Conservation (phyloP, 2,113 vertebrate genomes). For the Noturus placidus region DNA sequence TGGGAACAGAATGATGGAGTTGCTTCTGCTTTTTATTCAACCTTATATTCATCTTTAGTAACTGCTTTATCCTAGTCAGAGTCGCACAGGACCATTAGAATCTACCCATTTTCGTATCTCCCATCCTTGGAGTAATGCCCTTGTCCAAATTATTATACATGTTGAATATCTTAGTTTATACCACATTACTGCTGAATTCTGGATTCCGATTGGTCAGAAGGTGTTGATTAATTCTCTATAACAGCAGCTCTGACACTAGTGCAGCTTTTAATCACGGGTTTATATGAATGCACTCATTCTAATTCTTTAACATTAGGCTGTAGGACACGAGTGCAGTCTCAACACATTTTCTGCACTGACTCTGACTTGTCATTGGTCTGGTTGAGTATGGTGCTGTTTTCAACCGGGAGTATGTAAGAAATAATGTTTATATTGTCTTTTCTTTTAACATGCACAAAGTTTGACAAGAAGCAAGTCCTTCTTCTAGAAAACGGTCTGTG, state of each 20-base stretch:
- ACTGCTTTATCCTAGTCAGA: neutral
- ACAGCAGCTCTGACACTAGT: neutral
- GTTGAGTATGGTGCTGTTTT: neutral
- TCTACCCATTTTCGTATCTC: neutral
- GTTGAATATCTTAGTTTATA: neutral
- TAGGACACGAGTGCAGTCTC: neutral
- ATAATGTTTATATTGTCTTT: neutral
- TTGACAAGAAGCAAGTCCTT: neutral
- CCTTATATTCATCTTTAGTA: neutral
- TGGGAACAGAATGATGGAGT: neutral
- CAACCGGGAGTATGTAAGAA: neutral
- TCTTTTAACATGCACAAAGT: neutral
- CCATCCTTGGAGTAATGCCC: neutral
- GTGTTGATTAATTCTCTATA: neutral
- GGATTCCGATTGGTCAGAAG: neutral
- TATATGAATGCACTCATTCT: neutral
- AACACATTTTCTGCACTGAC: neutral
- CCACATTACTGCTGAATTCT: neutral
- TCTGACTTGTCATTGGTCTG: neutral
- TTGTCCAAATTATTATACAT: neutral
- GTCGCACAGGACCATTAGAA: neutral
- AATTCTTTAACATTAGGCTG: neutral
- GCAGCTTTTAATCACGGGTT: neutral
- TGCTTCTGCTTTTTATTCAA: neutral
- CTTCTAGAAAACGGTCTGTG: neutral